Conservation (phyloP, 2,888 invertebrate species). For the Leptothorax acervorum region DNA sequence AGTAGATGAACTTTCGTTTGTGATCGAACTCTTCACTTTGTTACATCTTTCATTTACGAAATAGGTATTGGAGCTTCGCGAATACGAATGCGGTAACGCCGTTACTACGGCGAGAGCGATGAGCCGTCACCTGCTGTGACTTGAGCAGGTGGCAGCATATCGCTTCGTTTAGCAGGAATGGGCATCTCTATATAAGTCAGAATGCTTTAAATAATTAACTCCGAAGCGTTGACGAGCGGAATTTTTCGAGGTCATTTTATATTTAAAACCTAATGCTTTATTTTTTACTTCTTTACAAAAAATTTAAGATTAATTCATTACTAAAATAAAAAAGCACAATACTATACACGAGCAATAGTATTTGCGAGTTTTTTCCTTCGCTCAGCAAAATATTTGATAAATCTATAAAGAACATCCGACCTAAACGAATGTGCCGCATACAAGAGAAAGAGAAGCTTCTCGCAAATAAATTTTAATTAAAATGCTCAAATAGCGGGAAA, state of each 20-base stretch:
- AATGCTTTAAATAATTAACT: slow-evolving; percentile 68
- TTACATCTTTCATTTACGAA: slow-evolving; percentile 18
- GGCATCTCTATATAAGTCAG: slow-evolving; percentile 35
- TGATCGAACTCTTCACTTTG: slow-evolving; percentile 11
- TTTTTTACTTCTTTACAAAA: not conserved
- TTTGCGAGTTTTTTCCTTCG: not conserved
- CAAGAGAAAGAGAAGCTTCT: not conserved
- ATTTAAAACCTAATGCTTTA: slow-evolving; percentile 3
- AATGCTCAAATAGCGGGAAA: slow-evolving; percentile 1
- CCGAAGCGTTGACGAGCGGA: not conserved
- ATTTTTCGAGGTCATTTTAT: not conserved
- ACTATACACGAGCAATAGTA: not conserved
- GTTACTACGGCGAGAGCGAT: slow-evolving; percentile 24
- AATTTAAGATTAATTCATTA: slow-evolving; percentile 8
- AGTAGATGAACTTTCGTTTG: not conserved
- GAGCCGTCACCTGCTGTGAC: slow-evolving; percentile 25
- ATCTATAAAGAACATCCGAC: not conserved
- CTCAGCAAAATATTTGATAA: not conserved
- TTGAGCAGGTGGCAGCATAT: slow-evolving; percentile 28
- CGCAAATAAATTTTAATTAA: slow-evolving; percentile 29
- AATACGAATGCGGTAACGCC: slow-evolving; percentile 5
- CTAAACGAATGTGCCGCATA: not conserved
- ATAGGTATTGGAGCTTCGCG: not conserved
- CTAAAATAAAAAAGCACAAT: not conserved
- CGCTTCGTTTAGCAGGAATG: slow-evolving; percentile 59